Evolutionary conservation across 2,113 vertebrate species (phyloP).

Genomic region (Paraplagusia blochii): DNA sequence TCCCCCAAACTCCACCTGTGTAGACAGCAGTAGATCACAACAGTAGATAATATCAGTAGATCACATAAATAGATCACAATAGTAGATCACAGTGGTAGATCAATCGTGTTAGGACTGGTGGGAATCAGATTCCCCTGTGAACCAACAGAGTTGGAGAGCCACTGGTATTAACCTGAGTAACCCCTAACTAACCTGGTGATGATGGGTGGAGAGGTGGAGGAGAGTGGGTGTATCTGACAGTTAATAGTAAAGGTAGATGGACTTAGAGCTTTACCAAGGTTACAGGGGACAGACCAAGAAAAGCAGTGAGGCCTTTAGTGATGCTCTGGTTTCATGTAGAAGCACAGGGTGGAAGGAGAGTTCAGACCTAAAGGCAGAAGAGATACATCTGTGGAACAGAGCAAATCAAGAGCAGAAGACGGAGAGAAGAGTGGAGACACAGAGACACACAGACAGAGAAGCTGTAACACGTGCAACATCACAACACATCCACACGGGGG

Average conservation of each 20-base stretch:
- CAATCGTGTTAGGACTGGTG: too few species aligned
- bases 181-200: constrained; percentile 14
- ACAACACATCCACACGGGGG: constrained; percentile 52
- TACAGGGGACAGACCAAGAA: constrained; percentile 98
- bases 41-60: too few species aligned
- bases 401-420: constrained; percentile 27
- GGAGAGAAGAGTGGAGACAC: constrained; percentile 23
- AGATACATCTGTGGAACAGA: constrained; percentile 78
- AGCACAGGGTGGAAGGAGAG: constrained; percentile 97
- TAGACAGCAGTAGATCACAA: too few species aligned
- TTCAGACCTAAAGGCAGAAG: constrained; percentile 97
- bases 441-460: constrained; percentile 11
- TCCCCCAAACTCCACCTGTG: too few species aligned
- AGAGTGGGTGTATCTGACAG: too few species aligned
- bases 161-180: neutral
- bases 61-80: too few species aligned
- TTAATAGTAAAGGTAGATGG: constrained; percentile 70
- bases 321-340: constrained; percentile 99
- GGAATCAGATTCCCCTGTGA: too few species aligned
- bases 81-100: too few species aligned
- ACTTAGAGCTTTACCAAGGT: constrained; percentile 94
- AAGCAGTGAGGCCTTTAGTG: constrained; percentile 99
- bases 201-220: too few species aligned
- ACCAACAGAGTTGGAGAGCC: too few species aligned
- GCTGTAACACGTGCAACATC: constrained; percentile 64